A percentile compares a stretch with the other conserved stretches of the same genome.
These are phyloP conservation scores for Mesoclemmys tuberculata DNA, from an alignment of 2,113 vertebrate species.

Conservation along the genomic window DNA sequence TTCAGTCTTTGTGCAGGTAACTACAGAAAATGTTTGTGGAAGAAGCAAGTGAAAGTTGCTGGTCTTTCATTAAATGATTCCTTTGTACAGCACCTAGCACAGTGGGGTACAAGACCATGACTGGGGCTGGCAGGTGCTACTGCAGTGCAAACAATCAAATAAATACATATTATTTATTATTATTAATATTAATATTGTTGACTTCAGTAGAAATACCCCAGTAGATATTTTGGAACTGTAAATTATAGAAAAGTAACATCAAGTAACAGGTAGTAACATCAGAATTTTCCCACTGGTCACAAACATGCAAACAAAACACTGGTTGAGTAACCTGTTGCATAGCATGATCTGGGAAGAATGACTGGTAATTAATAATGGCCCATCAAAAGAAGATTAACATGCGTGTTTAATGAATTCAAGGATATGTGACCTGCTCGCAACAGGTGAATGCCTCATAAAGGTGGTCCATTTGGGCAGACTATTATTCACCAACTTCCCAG, in stretches of 20 bases:
- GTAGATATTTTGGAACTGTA: background rate
- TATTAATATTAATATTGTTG: background rate
- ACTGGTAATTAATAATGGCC: background rate
- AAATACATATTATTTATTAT: background rate
- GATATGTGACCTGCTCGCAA: background rate
- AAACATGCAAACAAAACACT: too few species aligned
- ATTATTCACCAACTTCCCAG: rapidly evolving
- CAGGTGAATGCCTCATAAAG: background rate
- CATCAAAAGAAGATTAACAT: background rate
- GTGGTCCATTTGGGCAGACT: background rate
- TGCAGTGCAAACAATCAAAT: rapidly evolving
- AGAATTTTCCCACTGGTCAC: background rate
- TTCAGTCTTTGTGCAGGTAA: background rate
- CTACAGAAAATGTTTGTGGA: background rate
- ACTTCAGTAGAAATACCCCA: background rate
- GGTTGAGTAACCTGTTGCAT: background rate
- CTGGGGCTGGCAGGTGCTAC: background rate
- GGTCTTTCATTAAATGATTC: background rate
- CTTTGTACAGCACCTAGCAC: background rate
- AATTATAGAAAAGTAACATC: rapidly evolving
- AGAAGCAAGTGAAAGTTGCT: background rate
- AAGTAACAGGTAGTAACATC: background rate
- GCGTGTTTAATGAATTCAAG: background rate
- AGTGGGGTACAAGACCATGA: background rate
- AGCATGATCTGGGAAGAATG: background rate